Conservation (phyloP, 2,797 vertebrate genomes). For the Pangasius krempfi region DNA sequence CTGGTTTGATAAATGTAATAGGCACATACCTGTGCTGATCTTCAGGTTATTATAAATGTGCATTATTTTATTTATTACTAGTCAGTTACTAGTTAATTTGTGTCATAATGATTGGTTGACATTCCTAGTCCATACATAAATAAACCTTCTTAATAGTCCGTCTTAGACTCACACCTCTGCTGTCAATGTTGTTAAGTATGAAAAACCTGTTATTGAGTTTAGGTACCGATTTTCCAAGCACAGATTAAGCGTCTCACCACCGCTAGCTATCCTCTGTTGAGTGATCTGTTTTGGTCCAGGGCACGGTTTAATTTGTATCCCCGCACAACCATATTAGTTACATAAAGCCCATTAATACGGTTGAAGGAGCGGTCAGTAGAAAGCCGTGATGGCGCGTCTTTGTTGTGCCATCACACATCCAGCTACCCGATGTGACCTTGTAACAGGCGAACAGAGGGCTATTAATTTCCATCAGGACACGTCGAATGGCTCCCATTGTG, state of each 20-base stretch:
- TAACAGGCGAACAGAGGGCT: constrained; percentile 65
- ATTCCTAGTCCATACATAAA: not conserved
- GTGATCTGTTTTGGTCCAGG: constrained; percentile 9
- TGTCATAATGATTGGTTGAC: not conserved
- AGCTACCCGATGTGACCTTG: constrained; percentile 66
- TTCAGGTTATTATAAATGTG: not conserved
- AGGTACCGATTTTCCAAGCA: not conserved
- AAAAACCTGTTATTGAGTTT: not conserved
- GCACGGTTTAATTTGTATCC: constrained; percentile 5
- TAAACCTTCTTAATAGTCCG: not conserved
- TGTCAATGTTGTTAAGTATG: not conserved
- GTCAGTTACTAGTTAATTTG: not conserved
- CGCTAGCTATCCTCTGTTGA: not conserved
- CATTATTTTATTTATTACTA: not conserved
- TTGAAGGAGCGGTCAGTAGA: constrained; percentile 34
- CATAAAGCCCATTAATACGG: constrained; percentile 21
- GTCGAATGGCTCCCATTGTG: constrained; percentile 61
- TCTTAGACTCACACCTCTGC: not conserved
- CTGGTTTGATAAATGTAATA: not conserved
- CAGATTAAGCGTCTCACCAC: not conserved
- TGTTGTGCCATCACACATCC: constrained; percentile 24
- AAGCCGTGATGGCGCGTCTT: constrained; percentile 14
- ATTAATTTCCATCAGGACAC: constrained; percentile 70
- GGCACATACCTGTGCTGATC: not conserved
- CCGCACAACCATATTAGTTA: constrained; percentile 3